Evolutionary conservation across 2,113 vertebrate genomes (phyloP).

Genomic region (Notechis scutatus): DNA sequence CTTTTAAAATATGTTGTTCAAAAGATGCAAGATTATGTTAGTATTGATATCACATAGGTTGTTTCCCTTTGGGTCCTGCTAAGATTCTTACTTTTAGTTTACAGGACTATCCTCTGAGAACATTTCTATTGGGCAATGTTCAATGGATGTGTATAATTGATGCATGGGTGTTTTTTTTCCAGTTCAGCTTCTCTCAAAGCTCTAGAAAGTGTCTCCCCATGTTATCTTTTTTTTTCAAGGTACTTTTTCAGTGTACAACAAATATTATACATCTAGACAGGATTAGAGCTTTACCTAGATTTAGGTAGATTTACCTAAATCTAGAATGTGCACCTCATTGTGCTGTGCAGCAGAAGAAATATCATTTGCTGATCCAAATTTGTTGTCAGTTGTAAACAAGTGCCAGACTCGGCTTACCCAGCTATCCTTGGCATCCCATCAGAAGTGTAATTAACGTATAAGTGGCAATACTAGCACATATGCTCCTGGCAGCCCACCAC

Average conservation of each 20-base stretch:
- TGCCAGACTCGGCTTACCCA: slow-evolving; percentile 29
- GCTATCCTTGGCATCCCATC: slow-evolving; percentile 11
- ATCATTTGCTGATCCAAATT: not conserved
- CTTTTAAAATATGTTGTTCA: not conserved
- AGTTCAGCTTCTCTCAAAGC: not conserved
- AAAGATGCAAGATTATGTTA: not conserved
- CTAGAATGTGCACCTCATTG: not conserved
- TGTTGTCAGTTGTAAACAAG: not conserved
- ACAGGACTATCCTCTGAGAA: not conserved
- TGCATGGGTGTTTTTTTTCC: not conserved
- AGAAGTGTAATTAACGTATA: slow-evolving; percentile 38
- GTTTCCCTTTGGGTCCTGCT: not conserved
- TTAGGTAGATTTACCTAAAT: not conserved
- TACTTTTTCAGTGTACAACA: not conserved
- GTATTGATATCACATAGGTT: not conserved
- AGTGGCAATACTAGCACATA: slow-evolving; percentile 26
- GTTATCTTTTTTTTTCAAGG: not conserved
- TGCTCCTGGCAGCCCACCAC: slow-evolving; percentile 4
- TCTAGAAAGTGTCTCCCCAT: no score
- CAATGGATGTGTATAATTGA: not conserved
- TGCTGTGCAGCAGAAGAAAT: slow-evolving; percentile 8
- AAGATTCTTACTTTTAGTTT: not conserved
- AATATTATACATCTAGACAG: not conserved
- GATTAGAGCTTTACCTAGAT: not conserved
- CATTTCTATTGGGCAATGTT: no score